phyloP scores from a whole-genome alignment of 2,113 vertebrate genomes.

The Serinus canaria region DNA sequence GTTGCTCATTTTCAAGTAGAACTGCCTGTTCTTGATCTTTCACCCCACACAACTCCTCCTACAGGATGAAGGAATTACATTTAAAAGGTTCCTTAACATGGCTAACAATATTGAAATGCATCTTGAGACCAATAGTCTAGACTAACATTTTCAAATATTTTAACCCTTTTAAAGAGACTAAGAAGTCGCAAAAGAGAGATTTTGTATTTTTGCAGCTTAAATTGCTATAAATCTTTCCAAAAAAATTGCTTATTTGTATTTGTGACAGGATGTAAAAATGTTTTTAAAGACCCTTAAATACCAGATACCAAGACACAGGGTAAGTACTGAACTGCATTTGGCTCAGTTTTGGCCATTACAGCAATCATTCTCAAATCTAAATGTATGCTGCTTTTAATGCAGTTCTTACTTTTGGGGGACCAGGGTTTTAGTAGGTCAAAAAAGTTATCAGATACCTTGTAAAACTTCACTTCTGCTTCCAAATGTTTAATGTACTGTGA shows the following conservation, averaged over 20 bases:
- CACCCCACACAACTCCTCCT: slow-evolving; percentile 89
- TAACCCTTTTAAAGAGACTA: neutral
- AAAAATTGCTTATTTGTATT: neutral
- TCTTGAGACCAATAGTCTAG: neutral
- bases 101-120: neutral
- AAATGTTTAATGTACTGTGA: slow-evolving; percentile 92
- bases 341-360: neutral
- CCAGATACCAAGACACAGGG: neutral
- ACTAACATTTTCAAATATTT: neutral
- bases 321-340: neutral
- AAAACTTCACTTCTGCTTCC: slow-evolving; percentile 94
- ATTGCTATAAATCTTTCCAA: neutral
- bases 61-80: neutral
- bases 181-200: neutral
- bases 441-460: slow-evolving; percentile 76
- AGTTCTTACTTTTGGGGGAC: neutral
- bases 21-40: slow-evolving; percentile 81
- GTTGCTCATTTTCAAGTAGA: slow-evolving; percentile 87
- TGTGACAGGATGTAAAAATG: neutral
- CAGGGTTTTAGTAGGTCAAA: neutral
- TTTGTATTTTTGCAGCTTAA: neutral
- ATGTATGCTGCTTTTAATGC: neutral
- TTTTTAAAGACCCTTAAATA: neutral
- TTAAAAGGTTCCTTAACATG: neutral
- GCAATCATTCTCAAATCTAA: neutral